These are phyloP conservation scores for Lepidostoma basale DNA, from an alignment of 1,140 invertebrate species.

Conservation along the genomic window DNA sequence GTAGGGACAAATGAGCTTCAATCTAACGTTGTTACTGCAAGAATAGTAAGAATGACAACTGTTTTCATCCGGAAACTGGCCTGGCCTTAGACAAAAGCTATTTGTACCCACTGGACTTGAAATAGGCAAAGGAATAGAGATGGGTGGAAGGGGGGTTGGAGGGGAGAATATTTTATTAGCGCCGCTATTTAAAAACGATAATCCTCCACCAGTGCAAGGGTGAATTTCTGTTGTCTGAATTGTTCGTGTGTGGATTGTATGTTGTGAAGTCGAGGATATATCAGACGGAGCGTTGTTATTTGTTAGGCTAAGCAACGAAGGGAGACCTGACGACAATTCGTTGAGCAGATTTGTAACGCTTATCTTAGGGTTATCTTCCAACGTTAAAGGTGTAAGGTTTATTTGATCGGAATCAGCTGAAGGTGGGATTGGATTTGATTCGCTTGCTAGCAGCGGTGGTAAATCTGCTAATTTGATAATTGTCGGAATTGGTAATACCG, in stretches of 20 bases:
- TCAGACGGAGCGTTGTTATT: background rate
- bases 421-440: too few species aligned
- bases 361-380: too few species aligned
- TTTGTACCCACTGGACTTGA: background rate
- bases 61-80: background rate
- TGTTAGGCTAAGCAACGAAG: background rate
- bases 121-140: background rate
- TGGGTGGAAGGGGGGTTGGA: background rate
- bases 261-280: background rate
- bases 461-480: too few species aligned
- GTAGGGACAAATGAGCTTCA: slow-evolving; percentile 6
- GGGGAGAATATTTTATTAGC: too few species aligned
- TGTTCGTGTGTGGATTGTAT: background rate
- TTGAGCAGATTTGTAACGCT: too few species aligned
- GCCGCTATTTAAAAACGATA: too few species aligned
- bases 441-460: too few species aligned
- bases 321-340: background rate
- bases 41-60: slow-evolving; percentile 17
- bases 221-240: background rate
- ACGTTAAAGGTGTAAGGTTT: too few species aligned
- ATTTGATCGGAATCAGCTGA: too few species aligned
- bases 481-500: too few species aligned
- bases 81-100: background rate
- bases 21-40: slow-evolving; percentile 8
- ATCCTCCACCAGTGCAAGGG: background rate